Conservation (phyloP, 2,888 invertebrate genomes). For the Eugnorisma glareosa region DNA sequence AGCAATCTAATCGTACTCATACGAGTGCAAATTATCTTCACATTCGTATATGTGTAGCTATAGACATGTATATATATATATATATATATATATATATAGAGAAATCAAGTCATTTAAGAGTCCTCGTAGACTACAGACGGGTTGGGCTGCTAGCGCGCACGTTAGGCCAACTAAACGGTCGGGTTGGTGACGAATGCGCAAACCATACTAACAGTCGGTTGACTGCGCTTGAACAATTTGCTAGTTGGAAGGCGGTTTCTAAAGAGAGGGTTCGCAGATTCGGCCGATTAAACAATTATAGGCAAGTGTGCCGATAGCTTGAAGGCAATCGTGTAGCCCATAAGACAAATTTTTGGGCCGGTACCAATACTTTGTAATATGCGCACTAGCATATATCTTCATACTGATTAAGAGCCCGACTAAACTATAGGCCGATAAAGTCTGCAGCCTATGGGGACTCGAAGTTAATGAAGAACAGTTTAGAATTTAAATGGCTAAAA, state of each 20-base stretch:
- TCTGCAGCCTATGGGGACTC: no score
- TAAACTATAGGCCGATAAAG: no score
- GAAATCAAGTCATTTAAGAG: not conserved
- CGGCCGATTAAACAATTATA: not conserved
- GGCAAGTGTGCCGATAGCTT: not conserved
- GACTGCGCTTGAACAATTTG: not conserved
- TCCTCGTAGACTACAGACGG: not conserved
- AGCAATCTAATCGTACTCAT: constrained; percentile 34
- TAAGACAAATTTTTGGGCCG: no score
- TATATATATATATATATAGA: not conserved
- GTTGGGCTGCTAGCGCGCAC: not conserved
- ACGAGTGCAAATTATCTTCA: constrained; percentile 23
- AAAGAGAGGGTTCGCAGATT: not conserved
- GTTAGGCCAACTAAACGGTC: not conserved
- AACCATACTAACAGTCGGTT: not conserved
- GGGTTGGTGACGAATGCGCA: not conserved
- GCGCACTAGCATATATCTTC: no score
- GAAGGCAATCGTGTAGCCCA: no score
- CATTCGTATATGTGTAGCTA: not conserved
- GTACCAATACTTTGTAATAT: no score
- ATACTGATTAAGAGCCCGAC: no score
- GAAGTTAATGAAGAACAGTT: not conserved
- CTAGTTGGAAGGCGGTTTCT: not conserved
- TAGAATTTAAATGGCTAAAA: not conserved
- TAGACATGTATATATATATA: not conserved